Base-by-base conservation (phyloP, 2,888 invertebrate species). In the Drosophila nigricruria region DNA sequence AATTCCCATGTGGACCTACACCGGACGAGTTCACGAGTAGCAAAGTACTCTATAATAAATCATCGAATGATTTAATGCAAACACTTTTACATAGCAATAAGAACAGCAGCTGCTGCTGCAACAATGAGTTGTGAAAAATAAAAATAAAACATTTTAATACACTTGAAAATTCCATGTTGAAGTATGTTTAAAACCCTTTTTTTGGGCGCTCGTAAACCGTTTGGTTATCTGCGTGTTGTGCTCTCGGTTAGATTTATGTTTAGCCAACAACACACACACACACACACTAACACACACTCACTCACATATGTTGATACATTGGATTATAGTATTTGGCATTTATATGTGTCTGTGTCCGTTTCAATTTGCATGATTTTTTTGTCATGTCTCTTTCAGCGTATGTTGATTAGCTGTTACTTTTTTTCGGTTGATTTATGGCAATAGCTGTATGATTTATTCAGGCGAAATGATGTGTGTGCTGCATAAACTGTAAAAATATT, bases 151-250 rank as follows among this genome's bases (percentile, higher is more conserved):
- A 52, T 77, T 82, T 75, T 78, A 73, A 88, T 85, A 76, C 67
- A 76, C 67, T 65, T 49, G 60, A 59, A 62, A 60, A 69, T 70
- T 57, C 79, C 66, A 50, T 66, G 54, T 43, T 68, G 59, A 73
- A 81, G 71, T 81, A 79, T 72, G 69, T 73, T 78, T 65, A 73
- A 84, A 71, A 64, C 87, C 81, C 66, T 70, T 79, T 79, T 79
- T 79, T 74, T 70, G 82, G 86, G 72, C 73, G 83, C 67, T 67
- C 86, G 72, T 88, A 83, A 85, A 76, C 70, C 82, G 81, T 67
- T 82, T 69, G 74, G 63, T 73, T 81, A 81, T 82, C 71, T 61
- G 47, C 59, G 50, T 60, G 56, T 20, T 49, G 40, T 47, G 43
- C 34, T 47, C n/a, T 65, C 47, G 18, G 72, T 65, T 73, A 77